Percentiles rank a stretch among this genome's conserved stretches.
These are phyloP conservation scores for Sepioteuthis lessoniana DNA, from an alignment of 2,888 invertebrate genomes.

Conservation along the genomic window DNA sequence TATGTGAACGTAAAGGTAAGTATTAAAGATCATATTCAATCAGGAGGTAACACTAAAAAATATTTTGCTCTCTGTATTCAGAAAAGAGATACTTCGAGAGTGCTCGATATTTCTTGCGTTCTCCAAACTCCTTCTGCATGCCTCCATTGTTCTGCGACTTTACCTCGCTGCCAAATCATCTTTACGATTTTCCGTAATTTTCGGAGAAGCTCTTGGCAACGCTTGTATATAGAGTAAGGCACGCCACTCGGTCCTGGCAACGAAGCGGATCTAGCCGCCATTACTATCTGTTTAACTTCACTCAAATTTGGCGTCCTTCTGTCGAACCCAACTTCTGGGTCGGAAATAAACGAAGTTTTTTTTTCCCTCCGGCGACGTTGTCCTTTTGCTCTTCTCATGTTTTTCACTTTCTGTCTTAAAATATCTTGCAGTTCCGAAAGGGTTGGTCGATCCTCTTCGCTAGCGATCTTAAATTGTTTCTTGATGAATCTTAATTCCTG, in stretches of 20 bases:
- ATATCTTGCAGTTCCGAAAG: no score
- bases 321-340: not conserved
- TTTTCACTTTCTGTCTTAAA: not conserved
- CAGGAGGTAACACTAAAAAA: no score
- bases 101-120: no score
- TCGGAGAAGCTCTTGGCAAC: conserved; percentile 50
- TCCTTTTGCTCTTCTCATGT: not conserved
- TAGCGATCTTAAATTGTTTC: no score
- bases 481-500: no score
- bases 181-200: conserved; percentile 50
- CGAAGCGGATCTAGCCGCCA: conserved; percentile 51
- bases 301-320: conserved; percentile 48
- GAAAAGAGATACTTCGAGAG: no score
- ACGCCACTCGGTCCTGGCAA: conserved; percentile 53
- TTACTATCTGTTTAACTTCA: conserved; percentile 48
- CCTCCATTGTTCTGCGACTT: conserved; percentile 49
- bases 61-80: no score
- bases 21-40: no score
- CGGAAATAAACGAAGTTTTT: not conserved
- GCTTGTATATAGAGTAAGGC: conserved; percentile 54
- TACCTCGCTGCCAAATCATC: conserved; percentile 51
- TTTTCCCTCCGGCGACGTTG: not conserved
- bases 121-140: conserved; percentile 44
- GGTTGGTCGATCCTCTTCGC: no score
- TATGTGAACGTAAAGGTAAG: no score